Evolutionary conservation across 2,113 vertebrate genomes (phyloP).

Genomic region (Asarcornis scutulata): DNA sequence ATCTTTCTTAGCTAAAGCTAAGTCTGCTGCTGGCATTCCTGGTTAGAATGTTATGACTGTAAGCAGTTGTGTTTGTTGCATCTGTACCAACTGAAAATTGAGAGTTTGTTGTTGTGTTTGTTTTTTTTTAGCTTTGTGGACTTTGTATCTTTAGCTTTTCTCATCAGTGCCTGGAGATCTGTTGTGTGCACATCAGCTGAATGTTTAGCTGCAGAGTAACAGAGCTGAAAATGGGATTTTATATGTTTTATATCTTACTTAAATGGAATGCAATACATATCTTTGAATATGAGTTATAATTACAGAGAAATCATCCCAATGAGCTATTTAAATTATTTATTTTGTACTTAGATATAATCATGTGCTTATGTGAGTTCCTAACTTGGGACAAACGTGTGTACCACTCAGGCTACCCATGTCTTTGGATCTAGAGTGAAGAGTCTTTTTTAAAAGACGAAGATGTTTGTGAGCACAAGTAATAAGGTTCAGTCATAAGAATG

Average conservation of each 20-base stretch:
- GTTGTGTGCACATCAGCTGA: background rate
- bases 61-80: background rate
- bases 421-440: background rate
- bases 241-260: background rate
- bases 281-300: background rate
- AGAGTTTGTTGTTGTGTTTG: too few relatives aligned
- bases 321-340: background rate
- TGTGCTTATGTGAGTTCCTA: accelerated
- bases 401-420: background rate
- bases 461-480: background rate
- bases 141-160: background rate
- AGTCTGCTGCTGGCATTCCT: background rate
- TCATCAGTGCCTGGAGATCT: background rate
- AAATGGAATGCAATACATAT: background rate
- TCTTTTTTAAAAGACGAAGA: background rate
- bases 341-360: background rate
- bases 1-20: background rate
- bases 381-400: background rate
- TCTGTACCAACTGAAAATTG: background rate
- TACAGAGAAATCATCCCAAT: background rate
- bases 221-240: background rate
- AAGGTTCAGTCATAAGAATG: background rate
- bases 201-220: background rate
- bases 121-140: background rate
- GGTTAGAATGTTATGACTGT: background rate